phyloP scores from a whole-genome alignment of 2,888 invertebrate genomes.

The Bombylius discolor region DNA sequence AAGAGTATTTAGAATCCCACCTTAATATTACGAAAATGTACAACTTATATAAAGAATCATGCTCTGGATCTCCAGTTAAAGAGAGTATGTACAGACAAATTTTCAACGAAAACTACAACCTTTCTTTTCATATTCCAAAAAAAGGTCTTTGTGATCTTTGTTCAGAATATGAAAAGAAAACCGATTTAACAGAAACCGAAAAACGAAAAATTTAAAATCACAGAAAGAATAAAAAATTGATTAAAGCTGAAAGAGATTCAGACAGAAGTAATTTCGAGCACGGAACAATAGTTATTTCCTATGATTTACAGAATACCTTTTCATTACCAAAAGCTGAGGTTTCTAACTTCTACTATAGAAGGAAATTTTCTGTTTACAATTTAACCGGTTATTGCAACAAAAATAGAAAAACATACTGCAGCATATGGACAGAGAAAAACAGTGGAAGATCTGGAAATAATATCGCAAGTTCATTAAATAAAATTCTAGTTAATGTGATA shows the following conservation, averaged over 20 bases:
- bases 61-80: background rate
- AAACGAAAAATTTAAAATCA: background rate
- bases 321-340: no score
- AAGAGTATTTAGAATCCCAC: background rate
- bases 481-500: background rate
- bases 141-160: no score
- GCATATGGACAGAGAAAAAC: background rate
- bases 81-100: background rate
- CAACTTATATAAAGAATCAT: background rate
- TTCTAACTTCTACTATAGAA: no score
- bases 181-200: no score
- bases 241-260: no score
- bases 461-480: background rate
- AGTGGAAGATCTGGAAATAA: background rate
- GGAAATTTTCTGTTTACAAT: background rate
- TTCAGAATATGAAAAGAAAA: no score
- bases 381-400: constrained; percentile 6
- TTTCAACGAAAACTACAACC: background rate
- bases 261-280: no score
- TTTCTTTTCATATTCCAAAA: background rate
- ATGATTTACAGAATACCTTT: no score
- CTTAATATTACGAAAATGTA: constrained; percentile 1
- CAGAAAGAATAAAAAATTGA: no score
- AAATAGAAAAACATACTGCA: constrained; percentile 4
- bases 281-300: no score